These are phyloP conservation scores for Fabriciana adippe DNA, from an alignment of 2,888 invertebrate species.

Conservation along the genomic window DNA sequence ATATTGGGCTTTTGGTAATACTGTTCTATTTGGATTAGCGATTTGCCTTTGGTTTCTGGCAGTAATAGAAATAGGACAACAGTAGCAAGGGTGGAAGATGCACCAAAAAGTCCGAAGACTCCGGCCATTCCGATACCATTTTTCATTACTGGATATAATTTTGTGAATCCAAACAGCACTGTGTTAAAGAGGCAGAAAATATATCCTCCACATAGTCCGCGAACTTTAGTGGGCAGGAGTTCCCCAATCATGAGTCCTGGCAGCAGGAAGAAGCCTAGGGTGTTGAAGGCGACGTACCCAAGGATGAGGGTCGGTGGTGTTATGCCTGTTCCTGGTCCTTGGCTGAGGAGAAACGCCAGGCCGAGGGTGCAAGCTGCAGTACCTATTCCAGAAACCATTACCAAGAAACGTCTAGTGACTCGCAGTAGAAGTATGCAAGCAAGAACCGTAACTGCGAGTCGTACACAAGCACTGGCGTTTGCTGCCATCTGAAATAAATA, in stretches of 20 bases:
- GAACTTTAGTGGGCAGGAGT: conserved; percentile 87
- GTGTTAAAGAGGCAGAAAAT: conserved; percentile 88
- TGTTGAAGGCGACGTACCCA: conserved; percentile 88
- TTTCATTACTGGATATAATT: conserved; percentile 86
- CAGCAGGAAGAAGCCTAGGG: conserved; percentile 87
- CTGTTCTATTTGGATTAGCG: conserved; percentile 88
- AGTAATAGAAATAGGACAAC: conserved; percentile 85
- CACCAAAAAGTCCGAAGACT: conserved; percentile 87
- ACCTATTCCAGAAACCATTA: conserved; percentile 85
- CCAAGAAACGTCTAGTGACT: conserved; percentile 85
- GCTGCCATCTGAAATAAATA: conserved; percentile 77
- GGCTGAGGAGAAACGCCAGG: conserved; percentile 68
- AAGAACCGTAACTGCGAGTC: conserved; percentile 84
- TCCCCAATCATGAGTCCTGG: conserved; percentile 90
- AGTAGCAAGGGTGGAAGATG: conserved; percentile 83
- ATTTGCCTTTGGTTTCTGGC: conserved; percentile 89
- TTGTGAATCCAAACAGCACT: conserved; percentile 85
- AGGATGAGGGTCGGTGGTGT: conserved; percentile 74
- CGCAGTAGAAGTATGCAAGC: conserved; percentile 85
- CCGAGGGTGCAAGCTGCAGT: conserved; percentile 85
- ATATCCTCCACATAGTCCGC: conserved; percentile 88
- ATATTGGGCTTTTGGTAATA: conserved; percentile 87
- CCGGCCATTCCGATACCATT: conserved; percentile 84
- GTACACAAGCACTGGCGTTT: conserved; percentile 85
- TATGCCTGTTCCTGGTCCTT: conserved; percentile 55